Base-by-base conservation (phyloP, 2,797 vertebrate species). In the Selene dorsalis region DNA sequence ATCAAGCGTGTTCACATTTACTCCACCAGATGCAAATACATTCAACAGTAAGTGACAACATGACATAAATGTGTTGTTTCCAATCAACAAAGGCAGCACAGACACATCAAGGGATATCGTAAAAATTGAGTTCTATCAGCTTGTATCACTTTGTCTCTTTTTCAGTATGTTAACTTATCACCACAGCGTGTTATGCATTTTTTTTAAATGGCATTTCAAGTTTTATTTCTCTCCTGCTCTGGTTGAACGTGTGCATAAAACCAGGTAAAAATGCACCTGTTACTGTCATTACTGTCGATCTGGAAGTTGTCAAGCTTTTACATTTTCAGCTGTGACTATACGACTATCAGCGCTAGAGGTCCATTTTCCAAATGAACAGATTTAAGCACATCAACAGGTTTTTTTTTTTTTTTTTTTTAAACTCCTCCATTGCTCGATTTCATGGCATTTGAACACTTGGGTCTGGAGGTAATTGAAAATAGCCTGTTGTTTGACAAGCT, bases 401-500 rank as follows among this genome's bases (percentile, higher is more conserved):
- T 28, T 73, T 69, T 53, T 28, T 60, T 22, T 12, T 59, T 62
- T n/a, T n/a, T n/a, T n/a, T n/a, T n/a, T n/a, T n/a, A 41, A 77
- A 76, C 71, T 82, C 77, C 64, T 74, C 74, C 58, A 60, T 69
- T 86, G 82, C 81, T 88, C 69, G 88, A 89, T 90, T 91, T 89
- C 82, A 90, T 83, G 81, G 77, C 72, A 68, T 91, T 75, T 66
- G 38, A 89, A 84, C 73, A 83, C 87, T 73, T 75, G 45, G n/a
- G 35, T 83, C 70, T 84, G 70, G 68, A 84, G 74, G 79, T 91
- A 91, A 93, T 93, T 93, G 90, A 93, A 94, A 93, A 89, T 70
- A 84, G 64, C 89, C 90, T 86, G 87, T 92, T 90, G 91, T 93
- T 93, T 93, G 92, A 92, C 87, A 89, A 92, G 87, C 82, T 91